phyloP scores from a whole-genome alignment of 1,140 invertebrate genomes.

The Ostrea denselamellosa region DNA sequence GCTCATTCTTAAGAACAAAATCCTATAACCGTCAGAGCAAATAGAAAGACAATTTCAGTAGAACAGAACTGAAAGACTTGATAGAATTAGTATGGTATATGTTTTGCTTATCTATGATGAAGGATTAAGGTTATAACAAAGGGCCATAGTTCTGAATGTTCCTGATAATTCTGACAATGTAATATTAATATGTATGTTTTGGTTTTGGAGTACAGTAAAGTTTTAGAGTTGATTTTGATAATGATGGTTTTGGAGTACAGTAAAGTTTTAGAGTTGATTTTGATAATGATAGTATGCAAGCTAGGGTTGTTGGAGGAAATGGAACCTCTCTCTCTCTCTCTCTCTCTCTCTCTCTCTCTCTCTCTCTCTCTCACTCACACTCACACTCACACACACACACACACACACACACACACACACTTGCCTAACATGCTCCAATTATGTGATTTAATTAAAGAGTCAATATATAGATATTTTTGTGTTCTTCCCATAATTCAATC shows the following conservation, averaged over 20 bases:
- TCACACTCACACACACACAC: too few species aligned
- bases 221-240: too few species aligned
- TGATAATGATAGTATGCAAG: too few species aligned
- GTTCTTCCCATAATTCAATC: constrained; percentile 13
- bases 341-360: not conserved
- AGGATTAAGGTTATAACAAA: not conserved
- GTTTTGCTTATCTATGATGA: not conserved
- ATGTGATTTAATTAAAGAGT: not conserved
- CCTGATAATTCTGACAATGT: not conserved
- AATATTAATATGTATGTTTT: not conserved
- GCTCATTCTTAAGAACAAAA: not conserved
- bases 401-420: too few species aligned
- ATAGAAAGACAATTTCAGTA: not conserved
- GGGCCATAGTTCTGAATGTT: not conserved
- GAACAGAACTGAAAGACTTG: not conserved
- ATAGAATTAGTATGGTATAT: not conserved
- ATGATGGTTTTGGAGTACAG: too few species aligned
- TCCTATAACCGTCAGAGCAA: not conserved
- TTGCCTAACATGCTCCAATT: not conserved
- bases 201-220: too few species aligned
- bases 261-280: too few species aligned
- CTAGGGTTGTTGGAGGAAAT: too few species aligned
- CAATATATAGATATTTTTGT: constrained; percentile 7
- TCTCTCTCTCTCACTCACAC: not conserved
- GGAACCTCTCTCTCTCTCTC: not conserved